phyloP scores from a whole-genome alignment of 2,888 invertebrate species.

The Parnassius mnemosyne region DNA sequence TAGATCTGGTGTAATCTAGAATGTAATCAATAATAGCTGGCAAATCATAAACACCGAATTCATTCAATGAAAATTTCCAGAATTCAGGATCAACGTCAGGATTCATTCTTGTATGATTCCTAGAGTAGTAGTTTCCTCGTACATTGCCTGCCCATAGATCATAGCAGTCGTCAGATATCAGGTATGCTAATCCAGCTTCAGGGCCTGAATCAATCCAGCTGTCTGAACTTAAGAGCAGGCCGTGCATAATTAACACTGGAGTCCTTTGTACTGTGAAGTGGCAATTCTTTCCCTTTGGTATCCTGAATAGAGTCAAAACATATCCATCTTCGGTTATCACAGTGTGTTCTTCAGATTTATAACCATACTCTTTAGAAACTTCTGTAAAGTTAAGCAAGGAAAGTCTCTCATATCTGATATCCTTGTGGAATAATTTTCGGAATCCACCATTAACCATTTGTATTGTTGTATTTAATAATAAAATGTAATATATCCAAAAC shows the following conservation, averaged over 20 bases:
- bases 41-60: constrained; percentile 87
- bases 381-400: constrained; percentile 48
- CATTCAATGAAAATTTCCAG: constrained; percentile 82
- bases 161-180: constrained; percentile 41
- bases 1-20: constrained; percentile 42
- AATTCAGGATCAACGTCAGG: constrained; percentile 58
- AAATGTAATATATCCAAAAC: no score
- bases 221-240: constrained; percentile 56
- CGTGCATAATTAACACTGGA: constrained; percentile 62
- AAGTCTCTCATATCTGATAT: neutral
- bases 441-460: neutral
- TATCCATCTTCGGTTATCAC: constrained; percentile 61
- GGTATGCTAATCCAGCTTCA: constrained; percentile 40
- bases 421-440: neutral
- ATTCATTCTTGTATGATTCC: constrained; percentile 68
- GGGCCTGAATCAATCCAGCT: constrained; percentile 61
- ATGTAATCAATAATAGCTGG: constrained; percentile 80
- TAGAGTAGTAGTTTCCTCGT: constrained; percentile 71
- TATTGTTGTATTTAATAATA: neutral
- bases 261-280: constrained; percentile 34
- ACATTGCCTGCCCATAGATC: constrained; percentile 53
- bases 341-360: constrained; percentile 48
- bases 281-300: constrained; percentile 26
- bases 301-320: constrained; percentile 47
- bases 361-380: constrained; percentile 44